A percentile compares a stretch with the other conserved stretches of the same genome.
phyloP scores from a whole-genome alignment of 2,888 invertebrate species.

The Orgyia antiqua region DNA sequence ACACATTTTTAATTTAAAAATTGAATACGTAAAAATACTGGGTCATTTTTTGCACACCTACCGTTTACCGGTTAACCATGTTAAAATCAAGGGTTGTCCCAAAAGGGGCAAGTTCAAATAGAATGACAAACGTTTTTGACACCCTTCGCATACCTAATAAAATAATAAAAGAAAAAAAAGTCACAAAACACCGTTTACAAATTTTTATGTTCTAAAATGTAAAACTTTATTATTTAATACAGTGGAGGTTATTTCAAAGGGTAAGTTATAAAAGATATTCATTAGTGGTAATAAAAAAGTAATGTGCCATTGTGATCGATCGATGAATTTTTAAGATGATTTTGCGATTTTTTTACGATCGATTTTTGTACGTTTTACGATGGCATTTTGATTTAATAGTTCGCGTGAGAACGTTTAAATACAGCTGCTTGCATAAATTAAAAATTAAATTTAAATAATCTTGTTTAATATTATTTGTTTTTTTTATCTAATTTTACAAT shows the following conservation, averaged over 20 bases:
- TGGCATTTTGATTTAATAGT: conserved; percentile 42
- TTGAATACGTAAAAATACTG: conserved; percentile 14
- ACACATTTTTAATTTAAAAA: conserved; percentile 9
- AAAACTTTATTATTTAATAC: conserved; percentile 68
- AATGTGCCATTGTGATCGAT: conserved; percentile 65
- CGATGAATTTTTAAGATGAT: conserved; percentile 69
- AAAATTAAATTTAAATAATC: background rate
- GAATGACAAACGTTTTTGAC: conserved; percentile 56
- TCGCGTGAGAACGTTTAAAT: conserved; percentile 53
- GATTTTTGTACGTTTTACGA: conserved; percentile 55
- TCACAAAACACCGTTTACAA: conserved; percentile 59
- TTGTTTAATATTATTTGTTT: too few species aligned
- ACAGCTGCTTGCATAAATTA: conserved; percentile 36
- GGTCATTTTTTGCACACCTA: conserved; percentile 15
- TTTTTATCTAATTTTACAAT: too few species aligned
- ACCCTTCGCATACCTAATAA: conserved; percentile 39
- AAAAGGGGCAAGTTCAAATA: conserved; percentile 57
- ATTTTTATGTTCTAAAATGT: conserved; percentile 65
- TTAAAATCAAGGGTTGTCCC: conserved; percentile 43
- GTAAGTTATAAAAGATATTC: conserved; percentile 51
- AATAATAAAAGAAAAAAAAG: conserved; percentile 29
- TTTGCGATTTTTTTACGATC: conserved; percentile 71
- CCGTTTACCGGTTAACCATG: conserved; percentile 42
- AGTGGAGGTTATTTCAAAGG: conserved; percentile 41
- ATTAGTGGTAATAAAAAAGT: conserved; percentile 72